A percentile compares a stretch with the other conserved stretches of the same genome.
These are phyloP conservation scores for Pipistrellus pygmaeus DNA, from an alignment of 2,797 vertebrate genomes.

Conservation along the genomic window DNA sequence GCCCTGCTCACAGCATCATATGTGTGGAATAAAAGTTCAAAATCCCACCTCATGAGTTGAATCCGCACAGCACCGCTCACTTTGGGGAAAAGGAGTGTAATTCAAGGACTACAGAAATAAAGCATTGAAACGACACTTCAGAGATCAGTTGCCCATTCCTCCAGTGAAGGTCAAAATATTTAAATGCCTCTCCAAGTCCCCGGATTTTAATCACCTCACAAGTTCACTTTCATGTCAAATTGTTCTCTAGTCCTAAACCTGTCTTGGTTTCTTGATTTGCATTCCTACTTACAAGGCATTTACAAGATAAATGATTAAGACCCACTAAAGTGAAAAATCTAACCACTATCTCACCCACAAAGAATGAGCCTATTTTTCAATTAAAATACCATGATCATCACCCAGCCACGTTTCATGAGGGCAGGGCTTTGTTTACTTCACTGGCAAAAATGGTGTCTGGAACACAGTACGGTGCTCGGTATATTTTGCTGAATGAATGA, in stretches of 20 bases:
- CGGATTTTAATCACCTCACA: conserved; percentile 25
- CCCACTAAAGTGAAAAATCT: conserved; percentile 11
- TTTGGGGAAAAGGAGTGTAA: background rate
- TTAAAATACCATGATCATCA: background rate
- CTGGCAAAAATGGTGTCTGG: background rate
- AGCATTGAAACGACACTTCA: background rate
- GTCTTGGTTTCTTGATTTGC: background rate
- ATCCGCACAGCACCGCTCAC: background rate
- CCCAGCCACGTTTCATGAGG: background rate
- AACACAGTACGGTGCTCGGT: background rate
- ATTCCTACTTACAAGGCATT: background rate
- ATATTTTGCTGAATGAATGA: background rate
- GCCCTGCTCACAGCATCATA: background rate
- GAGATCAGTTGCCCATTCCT: background rate
- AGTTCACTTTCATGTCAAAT: background rate
- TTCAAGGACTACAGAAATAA: background rate
- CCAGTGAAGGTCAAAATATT: conserved; percentile 36
- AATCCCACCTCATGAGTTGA: conserved; percentile 21
- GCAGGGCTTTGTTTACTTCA: background rate
- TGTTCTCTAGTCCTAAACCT: conserved; percentile 26
- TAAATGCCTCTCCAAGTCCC: background rate
- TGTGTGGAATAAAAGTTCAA: background rate
- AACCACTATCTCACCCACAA: background rate
- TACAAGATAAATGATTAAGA: background rate
- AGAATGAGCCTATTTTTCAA: background rate